Evolutionary conservation across 2,797 vertebrate genomes (phyloP), one percentile per base, ranked within the genome.

Genomic region (Peromyscus melanophrys): DNA sequence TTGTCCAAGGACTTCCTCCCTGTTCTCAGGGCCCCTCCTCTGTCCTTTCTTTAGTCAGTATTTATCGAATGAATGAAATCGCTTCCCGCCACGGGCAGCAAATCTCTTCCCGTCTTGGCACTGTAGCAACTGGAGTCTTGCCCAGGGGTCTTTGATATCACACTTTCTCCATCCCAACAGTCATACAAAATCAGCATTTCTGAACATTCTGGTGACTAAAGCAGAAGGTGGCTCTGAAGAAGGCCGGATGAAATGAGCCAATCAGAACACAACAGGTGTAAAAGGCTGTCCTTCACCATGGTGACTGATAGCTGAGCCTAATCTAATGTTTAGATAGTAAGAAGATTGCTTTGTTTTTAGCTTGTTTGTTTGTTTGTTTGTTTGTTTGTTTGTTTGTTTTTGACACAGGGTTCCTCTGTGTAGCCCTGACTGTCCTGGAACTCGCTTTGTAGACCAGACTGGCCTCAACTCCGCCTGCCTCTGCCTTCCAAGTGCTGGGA

Each of bases 221-320:
- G 59, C 82, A 94, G 52, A 95, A 96, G 65, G 81, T 84, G 40
- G 31, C 95, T 84, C 78, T 85, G 59, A 94, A 90, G 78, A 87
- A 89, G 55, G 14, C 37, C 31, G 69, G 69, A 91, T 57, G 52
- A 92, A 94, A 94, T 29, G 10, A 96, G 29, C 80, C 85, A 88
- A n/a, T 63, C n/a, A 94, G 87, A 93, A 94, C 85, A 95, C 34
- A 92, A 90, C 21, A 55, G 52, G 19, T 10, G 43, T 37, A 76
- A 91, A 27, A 55, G 46, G 49, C 12, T 61, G 49, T 55, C 49
- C 4, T 27, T 77, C 0, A 78, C 25, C 25, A 57, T 55, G 40
- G 57, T 80, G 19, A 93, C 61, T 77, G 93, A 73, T 25, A 73
- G 17, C 0, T 49, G 37, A 94, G 57, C 57, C 82, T 52, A 55